Conservation (phyloP, 2,888 invertebrate species). For the Toxonevra muliebris region DNA sequence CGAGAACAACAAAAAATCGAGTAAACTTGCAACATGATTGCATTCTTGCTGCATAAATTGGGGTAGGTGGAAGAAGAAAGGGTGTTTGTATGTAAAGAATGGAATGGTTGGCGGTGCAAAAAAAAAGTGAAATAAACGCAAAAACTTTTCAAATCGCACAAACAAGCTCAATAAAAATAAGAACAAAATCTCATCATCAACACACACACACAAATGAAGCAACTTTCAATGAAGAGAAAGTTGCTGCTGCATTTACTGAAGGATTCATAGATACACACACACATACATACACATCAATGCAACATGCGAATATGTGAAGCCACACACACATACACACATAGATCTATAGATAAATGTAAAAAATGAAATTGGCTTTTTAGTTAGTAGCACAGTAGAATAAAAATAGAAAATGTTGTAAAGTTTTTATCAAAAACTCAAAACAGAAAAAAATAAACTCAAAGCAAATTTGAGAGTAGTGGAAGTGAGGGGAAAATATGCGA, state of each 20-base stretch:
- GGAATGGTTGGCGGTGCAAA: too few species aligned
- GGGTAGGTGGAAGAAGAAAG: too few species aligned
- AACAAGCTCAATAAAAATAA: slow-evolving; percentile 12
- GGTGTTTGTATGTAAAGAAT: too few species aligned
- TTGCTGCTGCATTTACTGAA: slow-evolving; percentile 7
- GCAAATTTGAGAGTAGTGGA: neutral
- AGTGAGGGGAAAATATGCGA: slow-evolving; percentile 5
- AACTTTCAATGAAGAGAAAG: neutral
- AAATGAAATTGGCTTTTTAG: neutral
- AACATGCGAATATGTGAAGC: slow-evolving; percentile 2
- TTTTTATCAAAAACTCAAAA: neutral
- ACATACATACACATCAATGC: neutral
- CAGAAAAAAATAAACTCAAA: slow-evolving; percentile 2
- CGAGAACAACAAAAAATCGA: too few species aligned
- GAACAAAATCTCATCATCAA: slow-evolving; percentile 17
- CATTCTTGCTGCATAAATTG: too few species aligned
- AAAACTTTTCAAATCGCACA: slow-evolving; percentile 3
- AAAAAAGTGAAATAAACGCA: too few species aligned
- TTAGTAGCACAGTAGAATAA: neutral
- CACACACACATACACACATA: slow-evolving; percentile 7
- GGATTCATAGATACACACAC: neutral
- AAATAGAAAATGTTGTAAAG: neutral
- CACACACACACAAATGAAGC: neutral
- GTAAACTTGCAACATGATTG: too few species aligned
- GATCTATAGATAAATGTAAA: neutral